Evolutionary conservation across 1,140 invertebrate species (phyloP), one percentile per base, ranked within the genome.

Genomic region (Pseudomyrmex pallidus): DNA sequence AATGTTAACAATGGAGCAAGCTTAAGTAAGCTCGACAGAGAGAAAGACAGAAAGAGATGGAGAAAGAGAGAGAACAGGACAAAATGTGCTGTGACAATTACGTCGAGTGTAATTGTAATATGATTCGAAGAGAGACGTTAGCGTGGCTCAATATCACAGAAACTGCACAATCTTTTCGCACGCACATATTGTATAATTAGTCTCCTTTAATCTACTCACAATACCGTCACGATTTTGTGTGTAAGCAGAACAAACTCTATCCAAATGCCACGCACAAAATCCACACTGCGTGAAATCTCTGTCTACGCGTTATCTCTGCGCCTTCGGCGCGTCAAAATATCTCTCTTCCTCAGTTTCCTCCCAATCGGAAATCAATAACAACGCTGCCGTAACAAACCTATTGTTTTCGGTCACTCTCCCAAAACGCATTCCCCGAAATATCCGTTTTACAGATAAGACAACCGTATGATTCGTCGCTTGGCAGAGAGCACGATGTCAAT

Each of bases 301-400:
- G 22, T 17, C 35, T 12, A 7, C 5, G 35, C 35, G 35, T 35
- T 35, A 35, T 35, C 35, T 48, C 48, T n/a, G n/a, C 44, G 35
- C 12, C 72, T 48, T 59, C 66, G 61, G 64, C 66, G 17, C 72
- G 77, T 63, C 66, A 74, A 74, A 84, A 63, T 82, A 85, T 87
- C 83, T 85, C 83, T 85, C 86, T 76, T 78, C 73, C 78, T 57
- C 73, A 44, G 22, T 59, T 78, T 61, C 4, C 66, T 72, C 63
- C 52, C 82, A 78, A 90, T 89, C 89, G 89, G 85, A 90, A 90
- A 90, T 90, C 89, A 87, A 90, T 90, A 90, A 84, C 85, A 89
- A 87, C 87, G 82, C 80, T 63, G 83, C 59, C 73, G 89, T 90
- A 90, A 90, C 89, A 90, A 90, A 86, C 85, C 87, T 78, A 90